A percentile compares a stretch with the other conserved stretches of the same genome.
phyloP scores from a whole-genome alignment of 2,113 vertebrate genomes.

The Notarius quadriscutis region DNA sequence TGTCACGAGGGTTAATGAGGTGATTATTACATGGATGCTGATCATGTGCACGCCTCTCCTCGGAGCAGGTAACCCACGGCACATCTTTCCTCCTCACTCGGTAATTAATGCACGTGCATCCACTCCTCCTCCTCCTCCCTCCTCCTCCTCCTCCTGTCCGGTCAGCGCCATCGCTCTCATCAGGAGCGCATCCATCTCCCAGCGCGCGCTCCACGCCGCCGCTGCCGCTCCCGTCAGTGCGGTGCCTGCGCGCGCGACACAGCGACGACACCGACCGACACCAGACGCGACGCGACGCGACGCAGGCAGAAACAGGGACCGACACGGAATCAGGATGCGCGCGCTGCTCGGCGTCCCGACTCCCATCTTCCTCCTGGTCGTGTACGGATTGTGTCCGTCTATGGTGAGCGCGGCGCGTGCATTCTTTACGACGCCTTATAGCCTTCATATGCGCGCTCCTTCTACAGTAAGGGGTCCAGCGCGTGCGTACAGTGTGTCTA shows the following conservation, averaged over 20 bases:
- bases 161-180: constrained; percentile 5
- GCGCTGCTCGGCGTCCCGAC: constrained; percentile 76
- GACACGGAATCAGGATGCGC: constrained; percentile 78
- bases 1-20: neutral
- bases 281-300: neutral
- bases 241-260: neutral
- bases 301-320: neutral
- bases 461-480: neutral
- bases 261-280: neutral
- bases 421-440: neutral
- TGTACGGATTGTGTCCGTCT: constrained; percentile 84
- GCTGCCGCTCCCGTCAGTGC: neutral
- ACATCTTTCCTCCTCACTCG: neutral
- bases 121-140: neutral
- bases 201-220: constrained; percentile 6
- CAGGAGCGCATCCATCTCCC: constrained; percentile 11
- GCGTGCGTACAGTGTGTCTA: neutral
- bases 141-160: constrained; percentile 7
- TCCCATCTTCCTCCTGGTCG: constrained; percentile 78
- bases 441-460: neutral
- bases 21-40: neutral
- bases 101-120: constrained; percentile 5
- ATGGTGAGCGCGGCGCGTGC: constrained; percentile 75
- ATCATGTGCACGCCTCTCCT: neutral
- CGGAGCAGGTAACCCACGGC: neutral